Evolutionary conservation across 2,888 invertebrate species (phyloP), one percentile per base, ranked within the genome.

Genomic region (Amiota communis): DNA sequence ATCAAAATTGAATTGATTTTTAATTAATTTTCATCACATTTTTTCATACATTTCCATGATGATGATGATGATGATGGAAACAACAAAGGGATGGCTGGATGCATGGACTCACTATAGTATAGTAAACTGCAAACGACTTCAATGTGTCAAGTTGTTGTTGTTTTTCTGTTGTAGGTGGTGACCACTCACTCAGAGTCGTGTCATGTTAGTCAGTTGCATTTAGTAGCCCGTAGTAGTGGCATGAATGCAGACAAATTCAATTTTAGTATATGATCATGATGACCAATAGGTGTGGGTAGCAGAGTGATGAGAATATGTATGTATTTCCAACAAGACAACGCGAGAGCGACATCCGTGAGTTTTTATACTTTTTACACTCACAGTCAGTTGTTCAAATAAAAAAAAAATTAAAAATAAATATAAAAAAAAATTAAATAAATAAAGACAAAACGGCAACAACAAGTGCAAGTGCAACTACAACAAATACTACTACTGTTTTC

Each of bases 1-100:
- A 85, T 85, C 84, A 84, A 83, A 83, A 82, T 85, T 79, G 81
- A 83, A 83, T 85, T 83, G 83, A 85, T 85, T 83, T 83, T 83
- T 83, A 83, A 83, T 83, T 83, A 85, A 83, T 83, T 83, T 85
- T 83, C 77, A 84, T 84, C 85, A 84, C 85, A 79, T 82, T 80
- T 85, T 85, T 81, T 76, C 75, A n/a, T 49, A 11, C 36, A 17
- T 15, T 17, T 11, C n/a, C 23, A 36, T 36, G 36, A 6, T 36
- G 36, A 36, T 36, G 36, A 36, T 36, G 36, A 36, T 36, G 36
- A 36, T 36, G 36, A 36, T 36, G 36, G 36, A 36, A 36, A 2
- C 36, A 36, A 36, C 6, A 36, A 36, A 36, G 36, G 36, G 36
- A 36, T 36, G 36, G 0, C 2, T 36, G 36, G 36, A 23, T n/a